These are phyloP conservation scores for Biston betularia DNA, from an alignment of 2,888 invertebrate genomes.

Conservation along the genomic window DNA sequence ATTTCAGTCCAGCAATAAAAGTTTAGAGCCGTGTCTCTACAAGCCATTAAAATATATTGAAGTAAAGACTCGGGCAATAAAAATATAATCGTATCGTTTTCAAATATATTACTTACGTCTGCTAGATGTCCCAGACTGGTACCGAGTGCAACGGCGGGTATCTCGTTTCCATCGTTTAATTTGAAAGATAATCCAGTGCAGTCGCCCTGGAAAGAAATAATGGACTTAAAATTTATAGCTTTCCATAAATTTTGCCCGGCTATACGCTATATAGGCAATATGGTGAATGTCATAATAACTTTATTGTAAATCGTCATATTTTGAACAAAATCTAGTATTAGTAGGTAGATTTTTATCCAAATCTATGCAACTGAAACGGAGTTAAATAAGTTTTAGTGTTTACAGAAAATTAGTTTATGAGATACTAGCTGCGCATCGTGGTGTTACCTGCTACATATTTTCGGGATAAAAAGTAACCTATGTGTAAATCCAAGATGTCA, in stretches of 20 bases:
- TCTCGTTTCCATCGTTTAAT: conserved; percentile 71
- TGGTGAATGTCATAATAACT: too few relatives aligned
- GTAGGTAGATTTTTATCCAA: too few relatives aligned
- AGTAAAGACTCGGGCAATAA: conserved; percentile 13
- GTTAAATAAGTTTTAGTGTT: too few relatives aligned
- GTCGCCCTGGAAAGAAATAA: conserved; percentile 48
- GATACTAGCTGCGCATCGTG: too few relatives aligned
- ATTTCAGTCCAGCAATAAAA: conserved; percentile 14
- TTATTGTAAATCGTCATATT: too few relatives aligned
- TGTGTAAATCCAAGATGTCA: too few relatives aligned
- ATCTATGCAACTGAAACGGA: too few relatives aligned
- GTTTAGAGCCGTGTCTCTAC: conserved; percentile 3
- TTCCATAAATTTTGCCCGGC: background rate
- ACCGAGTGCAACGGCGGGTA: conserved; percentile 73
- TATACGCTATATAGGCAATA: too few relatives aligned
- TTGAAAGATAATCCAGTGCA: conserved; percentile 47
- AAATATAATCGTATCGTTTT: conserved; percentile 12
- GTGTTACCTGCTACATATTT: too few relatives aligned
- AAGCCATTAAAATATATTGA: conserved; percentile 14
- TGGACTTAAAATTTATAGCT: conserved; percentile 14
- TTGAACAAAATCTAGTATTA: too few relatives aligned
- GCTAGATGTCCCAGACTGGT: conserved; percentile 74
- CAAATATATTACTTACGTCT: conserved; percentile 64
- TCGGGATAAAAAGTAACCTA: too few relatives aligned
- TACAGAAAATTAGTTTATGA: too few relatives aligned